Conservation (phyloP, 64 coral and sea anemone genomes). For the Montipora capricornis region DNA sequence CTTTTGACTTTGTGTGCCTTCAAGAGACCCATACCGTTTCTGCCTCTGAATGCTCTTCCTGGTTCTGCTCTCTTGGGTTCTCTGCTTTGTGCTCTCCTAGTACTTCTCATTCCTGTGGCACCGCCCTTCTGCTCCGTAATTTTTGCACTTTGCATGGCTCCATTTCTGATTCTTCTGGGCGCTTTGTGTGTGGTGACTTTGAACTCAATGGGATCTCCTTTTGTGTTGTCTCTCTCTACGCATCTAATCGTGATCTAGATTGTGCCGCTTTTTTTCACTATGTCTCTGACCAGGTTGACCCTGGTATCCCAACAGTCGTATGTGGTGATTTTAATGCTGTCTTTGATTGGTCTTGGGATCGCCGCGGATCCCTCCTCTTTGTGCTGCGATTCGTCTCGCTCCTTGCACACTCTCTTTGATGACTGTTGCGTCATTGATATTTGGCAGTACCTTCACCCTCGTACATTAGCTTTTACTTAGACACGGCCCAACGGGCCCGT, state of each 20-base stretch:
- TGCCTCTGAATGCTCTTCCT: conserved; percentile 6
- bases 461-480: background rate
- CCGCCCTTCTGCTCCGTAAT: background rate
- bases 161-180: background rate
- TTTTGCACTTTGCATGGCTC: background rate
- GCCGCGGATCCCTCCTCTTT: background rate
- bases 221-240: background rate
- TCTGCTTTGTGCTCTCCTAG: background rate
- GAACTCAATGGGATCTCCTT: background rate
- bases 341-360: background rate
- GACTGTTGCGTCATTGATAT: background rate
- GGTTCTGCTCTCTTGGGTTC: conserved; percentile 22
- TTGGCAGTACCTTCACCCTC: background rate
- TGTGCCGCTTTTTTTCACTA: background rate
- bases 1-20: conserved; percentile 21
- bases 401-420: background rate
- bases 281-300: background rate
- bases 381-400: background rate
- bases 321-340: background rate
- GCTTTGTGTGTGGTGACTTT: conserved; percentile 12
- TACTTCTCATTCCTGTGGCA: background rate
- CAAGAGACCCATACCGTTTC: conserved; percentile 61
- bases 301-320: background rate
- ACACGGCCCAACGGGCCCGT: background rate
- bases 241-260: background rate